phyloP scores from a whole-genome alignment of 2,113 vertebrate species.

The Bubo blakistoni region DNA sequence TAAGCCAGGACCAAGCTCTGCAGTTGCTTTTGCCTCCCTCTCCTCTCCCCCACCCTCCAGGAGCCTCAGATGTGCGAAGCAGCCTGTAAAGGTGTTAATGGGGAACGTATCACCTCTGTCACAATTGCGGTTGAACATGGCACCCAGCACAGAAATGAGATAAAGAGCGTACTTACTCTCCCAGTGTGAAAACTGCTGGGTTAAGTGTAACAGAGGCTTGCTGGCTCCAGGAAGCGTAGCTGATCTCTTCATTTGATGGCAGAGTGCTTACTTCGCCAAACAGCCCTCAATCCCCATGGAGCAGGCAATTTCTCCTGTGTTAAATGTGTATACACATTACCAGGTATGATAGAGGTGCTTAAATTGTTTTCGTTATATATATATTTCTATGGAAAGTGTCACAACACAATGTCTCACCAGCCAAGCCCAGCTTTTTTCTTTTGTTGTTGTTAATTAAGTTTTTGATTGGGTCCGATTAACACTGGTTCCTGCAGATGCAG shows the following conservation, averaged over 20 bases:
- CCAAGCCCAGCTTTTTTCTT: not conserved
- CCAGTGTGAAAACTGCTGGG: slow-evolving; percentile 25
- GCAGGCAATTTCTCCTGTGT: not conserved
- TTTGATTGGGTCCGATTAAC: not conserved
- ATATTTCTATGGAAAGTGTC: not conserved
- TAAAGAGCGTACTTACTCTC: slow-evolving; percentile 6
- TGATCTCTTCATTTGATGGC: slow-evolving; percentile 43
- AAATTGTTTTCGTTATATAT: not conserved
- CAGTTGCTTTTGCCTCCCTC: not conserved
- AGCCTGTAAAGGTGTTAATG: slow-evolving; percentile 55
- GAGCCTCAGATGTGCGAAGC: slow-evolving; percentile 37
- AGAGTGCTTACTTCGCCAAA: slow-evolving; percentile 23
- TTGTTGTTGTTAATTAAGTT: not conserved
- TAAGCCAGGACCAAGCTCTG: not conserved
- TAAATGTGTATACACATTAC: not conserved
- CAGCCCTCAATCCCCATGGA: not conserved
- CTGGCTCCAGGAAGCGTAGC: not conserved
- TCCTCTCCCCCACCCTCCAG: not conserved
- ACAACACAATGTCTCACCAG: not conserved
- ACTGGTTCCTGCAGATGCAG: not conserved
- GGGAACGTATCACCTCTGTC: not conserved
- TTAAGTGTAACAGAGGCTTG: slow-evolving; percentile 13
- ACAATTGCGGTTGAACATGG: not conserved
- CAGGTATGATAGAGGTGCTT: not conserved
- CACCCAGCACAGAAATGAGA: slow-evolving; percentile 24